Conservation (phyloP, 2,113 vertebrate genomes). For the Eurypyga helias region DNA sequence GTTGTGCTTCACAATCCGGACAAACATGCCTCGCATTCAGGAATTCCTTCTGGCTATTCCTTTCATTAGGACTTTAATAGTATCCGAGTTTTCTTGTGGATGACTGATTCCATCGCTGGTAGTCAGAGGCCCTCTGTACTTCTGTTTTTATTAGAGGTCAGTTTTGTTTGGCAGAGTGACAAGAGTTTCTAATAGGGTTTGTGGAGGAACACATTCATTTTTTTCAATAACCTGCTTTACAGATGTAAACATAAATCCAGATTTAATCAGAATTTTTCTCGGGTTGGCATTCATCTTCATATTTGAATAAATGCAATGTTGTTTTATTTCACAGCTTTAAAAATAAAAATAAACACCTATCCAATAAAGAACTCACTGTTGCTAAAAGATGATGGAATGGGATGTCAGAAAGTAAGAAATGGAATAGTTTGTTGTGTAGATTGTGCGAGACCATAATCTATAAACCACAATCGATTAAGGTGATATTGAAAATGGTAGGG, state of each 20-base stretch:
- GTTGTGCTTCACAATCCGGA: background rate
- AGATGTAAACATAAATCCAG: slow-evolving; percentile 65
- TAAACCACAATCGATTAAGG: slow-evolving; percentile 44
- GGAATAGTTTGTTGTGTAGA: slow-evolving; percentile 34
- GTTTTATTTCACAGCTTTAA: slow-evolving; percentile 48
- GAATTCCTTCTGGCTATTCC: slow-evolving; percentile 46
- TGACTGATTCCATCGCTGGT: slow-evolving; percentile 48
- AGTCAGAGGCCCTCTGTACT: slow-evolving; percentile 51
- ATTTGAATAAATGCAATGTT: slow-evolving; percentile 49
- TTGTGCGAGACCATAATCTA: slow-evolving; percentile 39
- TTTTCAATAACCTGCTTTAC: slow-evolving; percentile 44
- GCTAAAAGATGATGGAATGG: slow-evolving; percentile 62
- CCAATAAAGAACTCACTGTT: slow-evolving; percentile 58
- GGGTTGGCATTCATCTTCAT: slow-evolving; percentile 56
- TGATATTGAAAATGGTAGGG: slow-evolving; percentile 27
- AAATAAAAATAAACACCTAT: slow-evolving; percentile 54
- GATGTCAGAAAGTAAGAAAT: slow-evolving; percentile 58
- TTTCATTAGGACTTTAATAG: slow-evolving; percentile 58
- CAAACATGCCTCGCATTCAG: background rate
- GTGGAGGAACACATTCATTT: background rate
- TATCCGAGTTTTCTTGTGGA: slow-evolving; percentile 45
- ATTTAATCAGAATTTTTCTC: slow-evolving; percentile 61
- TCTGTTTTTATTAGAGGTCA: slow-evolving; percentile 65
- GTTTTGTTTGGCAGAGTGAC: slow-evolving; percentile 55
- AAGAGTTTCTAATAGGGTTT: slow-evolving; percentile 29